Conservation (phyloP, 2,113 vertebrate species). For the Bostrychus sinensis region DNA sequence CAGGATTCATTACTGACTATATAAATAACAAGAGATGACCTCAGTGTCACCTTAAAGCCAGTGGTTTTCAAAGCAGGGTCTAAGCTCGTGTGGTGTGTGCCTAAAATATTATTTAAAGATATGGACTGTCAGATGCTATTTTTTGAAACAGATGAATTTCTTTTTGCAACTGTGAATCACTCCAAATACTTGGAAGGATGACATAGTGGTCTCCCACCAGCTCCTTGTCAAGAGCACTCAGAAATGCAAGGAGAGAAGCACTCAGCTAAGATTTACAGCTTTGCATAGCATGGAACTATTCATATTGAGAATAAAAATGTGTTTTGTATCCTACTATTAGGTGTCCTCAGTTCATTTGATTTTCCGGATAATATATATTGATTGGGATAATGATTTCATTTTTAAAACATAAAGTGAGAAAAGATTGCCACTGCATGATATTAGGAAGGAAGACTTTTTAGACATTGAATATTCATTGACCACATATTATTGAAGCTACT, state of each 20-base stretch:
- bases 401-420: too few relatives aligned
- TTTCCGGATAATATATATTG: too few relatives aligned
- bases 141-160: not conserved
- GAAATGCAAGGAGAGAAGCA: not conserved
- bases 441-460: too few relatives aligned
- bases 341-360: too few relatives aligned
- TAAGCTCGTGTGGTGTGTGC: not conserved
- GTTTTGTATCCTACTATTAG: not conserved
- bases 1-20: constrained; percentile 18
- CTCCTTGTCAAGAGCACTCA: not conserved
- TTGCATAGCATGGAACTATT: not conserved
- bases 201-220: not conserved
- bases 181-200: not conserved
- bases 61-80: constrained; percentile 2
- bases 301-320: not conserved
- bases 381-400: too few relatives aligned
- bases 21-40: not conserved
- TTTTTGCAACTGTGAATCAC: not conserved
- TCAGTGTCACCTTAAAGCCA: constrained; percentile 6
- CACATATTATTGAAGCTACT: too few relatives aligned
- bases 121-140: not conserved
- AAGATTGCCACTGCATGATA: too few relatives aligned
- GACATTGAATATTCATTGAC: too few relatives aligned
- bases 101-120: not conserved
- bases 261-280: not conserved